Percentiles rank a stretch among this genome's conserved stretches.
These are phyloP conservation scores for Pitangus sulphuratus DNA, from an alignment of 2,797 vertebrate genomes.

Conservation along the genomic window DNA sequence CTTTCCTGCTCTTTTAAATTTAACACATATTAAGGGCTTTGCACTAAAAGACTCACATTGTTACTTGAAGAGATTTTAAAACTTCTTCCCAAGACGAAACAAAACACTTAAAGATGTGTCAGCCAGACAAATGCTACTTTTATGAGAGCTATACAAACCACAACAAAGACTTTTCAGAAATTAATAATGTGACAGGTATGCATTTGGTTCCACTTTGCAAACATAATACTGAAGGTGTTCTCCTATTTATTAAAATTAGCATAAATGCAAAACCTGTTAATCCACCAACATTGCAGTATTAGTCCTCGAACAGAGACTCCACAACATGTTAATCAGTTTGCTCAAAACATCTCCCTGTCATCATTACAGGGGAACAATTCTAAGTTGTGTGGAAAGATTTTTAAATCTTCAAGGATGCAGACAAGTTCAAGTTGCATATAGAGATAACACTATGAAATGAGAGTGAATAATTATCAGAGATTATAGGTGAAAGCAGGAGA, in stretches of 20 bases:
- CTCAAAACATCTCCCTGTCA: neutral
- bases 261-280: slow-evolving; percentile 50
- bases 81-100: neutral
- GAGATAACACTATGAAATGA: neutral
- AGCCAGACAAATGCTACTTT: neutral
- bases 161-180: neutral
- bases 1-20: neutral
- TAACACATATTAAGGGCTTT: neutral
- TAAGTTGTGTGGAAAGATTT: neutral
- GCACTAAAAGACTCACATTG: neutral
- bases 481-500: neutral
- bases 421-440: neutral
- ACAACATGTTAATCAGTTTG: neutral
- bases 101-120: neutral
- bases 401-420: neutral
- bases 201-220: slow-evolving; percentile 36
- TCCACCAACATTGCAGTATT: neutral
- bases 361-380: neutral
- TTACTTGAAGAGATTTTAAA: neutral
- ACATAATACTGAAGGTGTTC: neutral
- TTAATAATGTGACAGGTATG: neutral
- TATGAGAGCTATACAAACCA: neutral
- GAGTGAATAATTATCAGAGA: slow-evolving; percentile 1
- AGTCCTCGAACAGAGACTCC: neutral
- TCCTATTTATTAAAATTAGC: slow-evolving; percentile 10